Evolutionary conservation across 2,888 invertebrate genomes (phyloP).

Genomic region (Empis stercorea): DNA sequence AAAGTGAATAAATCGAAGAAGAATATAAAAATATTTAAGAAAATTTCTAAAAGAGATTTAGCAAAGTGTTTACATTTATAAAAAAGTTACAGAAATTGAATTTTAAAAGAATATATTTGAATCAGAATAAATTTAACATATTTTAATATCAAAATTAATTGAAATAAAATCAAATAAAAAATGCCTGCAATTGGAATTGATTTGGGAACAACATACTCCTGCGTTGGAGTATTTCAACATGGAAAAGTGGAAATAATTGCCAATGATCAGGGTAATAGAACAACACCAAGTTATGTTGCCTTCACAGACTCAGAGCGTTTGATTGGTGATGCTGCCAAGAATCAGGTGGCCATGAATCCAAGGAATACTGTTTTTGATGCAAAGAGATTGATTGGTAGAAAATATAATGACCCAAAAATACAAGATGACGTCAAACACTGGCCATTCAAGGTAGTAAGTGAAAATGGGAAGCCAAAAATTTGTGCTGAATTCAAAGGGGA

Average conservation of each 20-base stretch:
- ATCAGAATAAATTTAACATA: too few relatives aligned
- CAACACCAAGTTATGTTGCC: constrained; percentile 64
- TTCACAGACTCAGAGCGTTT: constrained; percentile 68
- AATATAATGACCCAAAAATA: constrained; percentile 74
- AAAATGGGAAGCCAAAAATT: constrained; percentile 68
- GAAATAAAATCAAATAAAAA: constrained; percentile 32
- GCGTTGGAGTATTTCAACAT: constrained; percentile 69
- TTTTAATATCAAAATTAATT: constrained; percentile 30
- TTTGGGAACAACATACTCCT: constrained; percentile 76
- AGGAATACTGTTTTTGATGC: constrained; percentile 83
- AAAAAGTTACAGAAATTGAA: too few relatives aligned
- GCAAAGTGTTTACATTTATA: too few relatives aligned
- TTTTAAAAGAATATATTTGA: too few relatives aligned
- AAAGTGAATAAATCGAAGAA: too few relatives aligned
- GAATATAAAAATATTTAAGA: too few relatives aligned
- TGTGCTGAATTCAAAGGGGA: constrained; percentile 81
- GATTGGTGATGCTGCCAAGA: constrained; percentile 64
- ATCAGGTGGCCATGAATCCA: constrained; percentile 74
- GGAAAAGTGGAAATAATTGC: constrained; percentile 75
- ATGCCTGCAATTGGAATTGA: constrained; percentile 66
- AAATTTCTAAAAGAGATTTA: too few relatives aligned
- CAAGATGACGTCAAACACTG: constrained; percentile 89
- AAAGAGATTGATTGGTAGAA: constrained; percentile 81
- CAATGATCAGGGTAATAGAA: constrained; percentile 70
- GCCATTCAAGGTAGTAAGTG: constrained; percentile 79